Evolutionary conservation across 1,140 invertebrate species (phyloP).

Genomic region (Neodiprion virginianus): DNA sequence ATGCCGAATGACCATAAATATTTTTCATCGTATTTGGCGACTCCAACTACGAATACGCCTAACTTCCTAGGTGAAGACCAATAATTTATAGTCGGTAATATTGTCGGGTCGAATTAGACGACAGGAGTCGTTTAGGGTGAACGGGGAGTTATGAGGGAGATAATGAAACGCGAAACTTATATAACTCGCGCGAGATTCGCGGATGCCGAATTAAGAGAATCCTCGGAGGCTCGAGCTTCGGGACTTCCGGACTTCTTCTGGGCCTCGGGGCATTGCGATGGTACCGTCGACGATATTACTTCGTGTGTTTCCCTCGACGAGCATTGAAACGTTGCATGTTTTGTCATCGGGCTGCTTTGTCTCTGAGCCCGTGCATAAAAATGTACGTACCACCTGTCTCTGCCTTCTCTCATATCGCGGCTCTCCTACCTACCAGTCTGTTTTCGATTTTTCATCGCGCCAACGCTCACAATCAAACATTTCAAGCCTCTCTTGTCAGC

Average conservation of each 20-base stretch:
- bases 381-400: slow-evolving; percentile 18
- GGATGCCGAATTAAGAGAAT: slow-evolving; percentile 41
- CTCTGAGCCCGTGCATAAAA: slow-evolving; percentile 42
- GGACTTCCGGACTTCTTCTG: slow-evolving; percentile 19
- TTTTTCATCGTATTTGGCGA: too few species aligned
- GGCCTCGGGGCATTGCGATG: background rate
- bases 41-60: too few species aligned
- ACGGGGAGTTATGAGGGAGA: too few species aligned
- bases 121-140: too few species aligned
- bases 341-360: slow-evolving; percentile 55
- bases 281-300: slow-evolving; percentile 39
- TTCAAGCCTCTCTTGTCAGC: slow-evolving; percentile 9
- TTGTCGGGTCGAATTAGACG: too few species aligned
- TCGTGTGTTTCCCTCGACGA: slow-evolving; percentile 38
- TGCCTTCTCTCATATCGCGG: slow-evolving; percentile 28
- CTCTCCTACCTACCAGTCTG: slow-evolving; percentile 24
- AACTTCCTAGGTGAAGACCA: too few species aligned
- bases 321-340: slow-evolving; percentile 48
- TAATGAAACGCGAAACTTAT: too few species aligned
- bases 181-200: background rate
- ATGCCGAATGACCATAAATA: too few species aligned
- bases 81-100: too few species aligned
- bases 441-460: slow-evolving; percentile 30
- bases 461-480: slow-evolving; percentile 29
- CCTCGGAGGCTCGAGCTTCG: slow-evolving; percentile 26